Evolutionary conservation across 2,113 vertebrate genomes (phyloP), one percentile per base, ranked within the genome.

Genomic region (Nibea albiflora): DNA sequence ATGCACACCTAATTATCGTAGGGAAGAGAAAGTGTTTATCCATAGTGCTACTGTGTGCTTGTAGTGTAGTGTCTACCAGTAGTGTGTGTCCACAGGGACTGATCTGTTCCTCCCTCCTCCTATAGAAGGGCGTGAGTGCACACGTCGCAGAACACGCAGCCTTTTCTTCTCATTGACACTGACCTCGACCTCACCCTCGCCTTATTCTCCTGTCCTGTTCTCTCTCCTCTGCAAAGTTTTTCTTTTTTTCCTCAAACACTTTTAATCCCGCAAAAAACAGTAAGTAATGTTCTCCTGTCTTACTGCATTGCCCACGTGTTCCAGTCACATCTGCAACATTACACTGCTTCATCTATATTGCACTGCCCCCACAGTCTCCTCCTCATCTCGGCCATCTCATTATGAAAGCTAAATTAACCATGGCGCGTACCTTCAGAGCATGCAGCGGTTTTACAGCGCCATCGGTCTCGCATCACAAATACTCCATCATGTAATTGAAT

Each of bases 401-500:
- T 85, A 89, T 50, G 58, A 60, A 79, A 83, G 78, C 76, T 81
- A 87, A 93, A 92, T 89, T 90, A 85, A 81, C 84, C 88, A 60
- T 84, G 86, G 79, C 88, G 69, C 78, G 9, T 83, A 90, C 81
- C 90, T 88, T 89, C 77, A 54, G 84, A 88, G 68, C 81, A 50
- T 77, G 72, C 79, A 84, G 60, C 24, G 3, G 74, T 84, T 90
- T 80, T 85, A 88, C 83, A 76, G 75, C n/a, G 24, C 78, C 83
- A 83, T 88, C 70, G 46, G 92, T 83, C 90, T 92, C 80, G 68
- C 88, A 78, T 89, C 84, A 81, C 88, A 80, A 89, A 86, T 68
- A 78, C 88, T 85, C 78, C 65, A 64, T 81, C 80, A 73, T 76
- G 64, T 90, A 92, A 92, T 90, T 90, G 86, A 90, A 93, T 80